Base-by-base conservation (phyloP, 2,113 vertebrate species). In the Hippocampus barbouri region DNA sequence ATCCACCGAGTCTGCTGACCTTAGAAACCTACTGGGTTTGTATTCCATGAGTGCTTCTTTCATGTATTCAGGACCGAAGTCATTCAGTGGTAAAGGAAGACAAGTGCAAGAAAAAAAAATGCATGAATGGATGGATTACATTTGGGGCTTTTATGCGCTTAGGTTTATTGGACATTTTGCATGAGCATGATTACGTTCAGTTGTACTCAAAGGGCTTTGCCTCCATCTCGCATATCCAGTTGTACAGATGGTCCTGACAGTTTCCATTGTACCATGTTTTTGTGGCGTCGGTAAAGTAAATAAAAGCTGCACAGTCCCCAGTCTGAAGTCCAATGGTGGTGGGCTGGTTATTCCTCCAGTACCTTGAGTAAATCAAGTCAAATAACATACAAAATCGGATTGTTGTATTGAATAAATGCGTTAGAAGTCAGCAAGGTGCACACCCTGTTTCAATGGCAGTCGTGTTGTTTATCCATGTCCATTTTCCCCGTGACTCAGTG, bases 191-290 rank as follows among this genome's bases (percentile, higher is more conserved):
- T 67, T n/a, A 20, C 25, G 5, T 67, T 67, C 23, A 67, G 63
- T 30, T 21, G 20, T 51, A 45, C 62, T 66, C 14, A 0, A 14
- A 3, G 8, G 64, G 64, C 43, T 47, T 66, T 67, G 66, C 67
- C 53, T 69, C 34, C 80, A 69, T 84, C 67, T 90, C 87, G 72
- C 89, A 90, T 59, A 90, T 82, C 85, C 85, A 90, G 74, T 78
- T 67, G 2, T 62, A 27, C 0, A 7, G 8, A 40, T 75, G 40
- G 4, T 43, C 2, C 0, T 40, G 6, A 70, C 89, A 89, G 56
- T 84, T 70, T 4, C 23, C 76, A 63, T 76, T 87, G 21, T 70
- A 83, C 85, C 75, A 88, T 1, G 70, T 72, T 49, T 8, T 72
- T 21, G 1, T 61, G 23, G 1, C 2, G 9, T 78, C 62, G 2